These are phyloP conservation scores for Psilopsiagon aymara DNA, from an alignment of 2,113 vertebrate species.

Conservation along the genomic window DNA sequence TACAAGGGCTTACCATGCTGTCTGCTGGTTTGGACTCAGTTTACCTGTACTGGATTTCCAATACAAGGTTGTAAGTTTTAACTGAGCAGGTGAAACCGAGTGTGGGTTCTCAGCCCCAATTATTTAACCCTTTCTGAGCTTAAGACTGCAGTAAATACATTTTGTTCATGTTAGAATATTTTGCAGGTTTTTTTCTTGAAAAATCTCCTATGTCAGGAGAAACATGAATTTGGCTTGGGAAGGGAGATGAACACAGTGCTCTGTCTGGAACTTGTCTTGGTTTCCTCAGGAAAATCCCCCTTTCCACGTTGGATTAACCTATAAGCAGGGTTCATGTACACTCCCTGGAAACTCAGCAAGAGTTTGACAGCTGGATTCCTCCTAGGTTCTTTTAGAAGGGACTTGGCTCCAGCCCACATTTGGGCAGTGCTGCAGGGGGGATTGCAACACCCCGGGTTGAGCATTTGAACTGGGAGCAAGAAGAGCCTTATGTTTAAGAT, in stretches of 20 bases:
- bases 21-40: not conserved
- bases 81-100: not conserved
- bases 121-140: not conserved
- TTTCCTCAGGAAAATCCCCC: not conserved
- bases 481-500: not conserved
- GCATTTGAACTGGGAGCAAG: not conserved
- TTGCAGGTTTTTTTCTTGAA: not conserved
- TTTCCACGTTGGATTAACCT: not conserved
- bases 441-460: too few relatives aligned
- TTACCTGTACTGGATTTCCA: not conserved
- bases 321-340: not conserved
- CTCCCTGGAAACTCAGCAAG: not conserved
- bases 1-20: not conserved
- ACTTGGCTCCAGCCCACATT: not conserved
- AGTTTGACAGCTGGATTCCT: not conserved
- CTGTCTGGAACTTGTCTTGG: not conserved
- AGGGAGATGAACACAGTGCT: not conserved
- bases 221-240: not conserved
- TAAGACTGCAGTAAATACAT: not conserved
- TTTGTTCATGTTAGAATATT: not conserved
- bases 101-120: not conserved
- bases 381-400: not conserved
- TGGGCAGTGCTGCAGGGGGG: not conserved
- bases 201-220: not conserved
- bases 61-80: not conserved